These are phyloP conservation scores for Triplophysa rosa DNA, from an alignment of 2,113 vertebrate species.

Conservation along the genomic window DNA sequence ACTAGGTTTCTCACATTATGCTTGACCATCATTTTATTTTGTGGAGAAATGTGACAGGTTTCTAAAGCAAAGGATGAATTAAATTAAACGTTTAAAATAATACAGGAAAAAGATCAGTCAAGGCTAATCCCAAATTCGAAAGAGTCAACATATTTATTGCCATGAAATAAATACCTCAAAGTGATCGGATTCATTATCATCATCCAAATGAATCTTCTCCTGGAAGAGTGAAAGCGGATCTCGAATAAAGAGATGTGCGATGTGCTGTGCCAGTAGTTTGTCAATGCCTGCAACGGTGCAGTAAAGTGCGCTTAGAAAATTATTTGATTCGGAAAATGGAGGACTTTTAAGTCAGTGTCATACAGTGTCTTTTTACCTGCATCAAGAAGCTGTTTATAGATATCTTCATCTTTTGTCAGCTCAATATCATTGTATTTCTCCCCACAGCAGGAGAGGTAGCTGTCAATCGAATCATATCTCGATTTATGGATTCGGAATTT, in stretches of 20 bases:
- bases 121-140: not conserved
- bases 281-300: constrained; percentile 84
- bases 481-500: constrained; percentile 97
- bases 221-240: constrained; percentile 91
- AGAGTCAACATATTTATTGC: too few relatives aligned
- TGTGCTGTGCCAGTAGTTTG: constrained; percentile 94
- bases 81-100: too few relatives aligned
- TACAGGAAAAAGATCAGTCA: too few relatives aligned
- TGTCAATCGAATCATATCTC: constrained; percentile 97
- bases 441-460: constrained; percentile 93
- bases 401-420: constrained; percentile 90
- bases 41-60: too few relatives aligned
- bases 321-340: too few relatives aligned
- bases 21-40: too few relatives aligned
- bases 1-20: too few relatives aligned
- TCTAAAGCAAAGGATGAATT: too few relatives aligned
- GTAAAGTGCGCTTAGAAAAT: not conserved
- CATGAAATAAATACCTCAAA: constrained; percentile 81
- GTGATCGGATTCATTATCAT: constrained; percentile 97
- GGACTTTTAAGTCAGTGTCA: too few relatives aligned
- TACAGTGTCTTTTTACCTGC: constrained; percentile 75
- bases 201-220: constrained; percentile 94
- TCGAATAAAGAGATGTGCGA: constrained; percentile 97
- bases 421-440: constrained; percentile 99
- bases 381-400: constrained; percentile 86